Percentiles rank a stretch among this genome's conserved stretches.
Conservation (phyloP, 2,113 vertebrate species). For the Asarcornis scutulata region DNA sequence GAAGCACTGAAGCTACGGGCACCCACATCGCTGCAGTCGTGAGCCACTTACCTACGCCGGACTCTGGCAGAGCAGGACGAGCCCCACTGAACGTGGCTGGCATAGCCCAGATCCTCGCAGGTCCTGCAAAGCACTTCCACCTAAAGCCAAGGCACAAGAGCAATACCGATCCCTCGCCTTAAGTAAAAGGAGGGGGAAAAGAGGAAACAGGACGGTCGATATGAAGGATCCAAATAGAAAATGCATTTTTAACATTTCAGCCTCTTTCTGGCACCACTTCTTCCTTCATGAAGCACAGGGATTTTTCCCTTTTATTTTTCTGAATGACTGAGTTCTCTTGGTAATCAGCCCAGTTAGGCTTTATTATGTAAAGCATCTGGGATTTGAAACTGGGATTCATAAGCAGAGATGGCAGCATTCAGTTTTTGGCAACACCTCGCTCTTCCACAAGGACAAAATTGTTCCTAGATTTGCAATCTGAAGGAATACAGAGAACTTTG, state of each 20-base stretch:
- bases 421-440: constrained; percentile 54
- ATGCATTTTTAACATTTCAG: constrained; percentile 63
- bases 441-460: constrained; percentile 60
- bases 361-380: constrained; percentile 72
- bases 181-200: neutral
- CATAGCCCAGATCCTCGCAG: neutral
- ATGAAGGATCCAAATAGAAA: constrained; percentile 58
- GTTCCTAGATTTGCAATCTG: constrained; percentile 34
- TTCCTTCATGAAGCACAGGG: constrained; percentile 42
- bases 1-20: neutral
- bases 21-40: fast-evolving
- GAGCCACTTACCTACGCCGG: constrained; percentile 32
- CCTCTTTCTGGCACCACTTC: constrained; percentile 19
- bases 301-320: constrained; percentile 63
- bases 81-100: neutral
- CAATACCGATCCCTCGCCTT: neutral
- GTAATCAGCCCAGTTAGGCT: constrained; percentile 67
- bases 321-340: constrained; percentile 69
- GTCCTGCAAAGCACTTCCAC: neutral
- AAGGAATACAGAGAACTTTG: constrained; percentile 39
- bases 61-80: neutral
- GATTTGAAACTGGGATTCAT: constrained; percentile 73
- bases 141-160: neutral
- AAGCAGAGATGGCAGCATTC: constrained; percentile 69
- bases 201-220: constrained; percentile 7